Base-by-base conservation (phyloP, 1,140 invertebrate species). In the Tigriopus japonicus region DNA sequence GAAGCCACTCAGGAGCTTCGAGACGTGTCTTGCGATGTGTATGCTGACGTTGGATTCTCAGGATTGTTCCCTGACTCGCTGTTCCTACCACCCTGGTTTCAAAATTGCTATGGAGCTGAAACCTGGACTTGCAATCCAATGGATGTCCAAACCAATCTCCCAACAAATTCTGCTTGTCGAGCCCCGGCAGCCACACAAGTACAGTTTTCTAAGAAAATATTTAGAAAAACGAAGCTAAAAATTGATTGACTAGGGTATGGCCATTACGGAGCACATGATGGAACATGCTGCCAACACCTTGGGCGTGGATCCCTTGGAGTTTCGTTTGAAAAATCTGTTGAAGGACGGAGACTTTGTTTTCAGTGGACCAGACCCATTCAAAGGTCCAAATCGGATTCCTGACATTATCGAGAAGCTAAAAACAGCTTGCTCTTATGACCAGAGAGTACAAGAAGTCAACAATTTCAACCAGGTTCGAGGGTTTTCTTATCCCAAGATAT, bases 261-360 rank as follows among this genome's bases (percentile, higher is more conserved):
- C 76, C 12, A 73, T 81, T 67, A 79, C 80, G 19, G 88, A 91
- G 71, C 77, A 75, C 49, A 78, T 91, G 7, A 84, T 92, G 76
- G 86, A 92, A 65, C 82, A 86, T 67, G 82, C 90, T 62, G 79
- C 85, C 0, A 77, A 76, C 56, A 73, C 70, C 51, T 66, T 83
- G 6, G 73, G 76, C 2, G 74, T 78, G 64, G 85, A 89, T 72
- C 78, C 86, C 0, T 62, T 80, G 0, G 77, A 83, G 59, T 42
- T 75, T 19, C 65, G 68, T 42, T 64, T 64, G 43, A 62, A 67
- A 9, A 73, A 73, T 62, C 63, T 72, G 0, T 68, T 70, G 17
- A 60, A 68, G 40, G 64, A 70, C 55, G 73, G 70, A 43, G 68
- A 69, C 65, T 42, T 42, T 3, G 43, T 64, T 1, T 42, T 62